These are phyloP conservation scores for Rhyacichthys aspro DNA, from an alignment of 2,797 vertebrate species.

Conservation along the genomic window DNA sequence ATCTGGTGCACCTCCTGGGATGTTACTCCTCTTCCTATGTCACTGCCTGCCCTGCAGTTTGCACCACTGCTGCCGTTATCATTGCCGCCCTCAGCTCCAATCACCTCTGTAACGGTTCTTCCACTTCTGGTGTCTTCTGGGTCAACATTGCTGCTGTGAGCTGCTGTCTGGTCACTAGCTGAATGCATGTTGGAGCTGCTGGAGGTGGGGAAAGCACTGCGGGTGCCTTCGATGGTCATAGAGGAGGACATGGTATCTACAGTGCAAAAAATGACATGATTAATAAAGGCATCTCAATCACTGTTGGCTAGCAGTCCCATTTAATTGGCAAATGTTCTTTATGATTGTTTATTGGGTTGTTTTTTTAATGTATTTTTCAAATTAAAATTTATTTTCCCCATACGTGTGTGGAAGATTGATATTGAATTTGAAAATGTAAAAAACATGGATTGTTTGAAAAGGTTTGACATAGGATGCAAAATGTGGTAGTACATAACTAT, in stretches of 20 bases:
- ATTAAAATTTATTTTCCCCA: constrained; percentile 51
- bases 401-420: constrained; percentile 31
- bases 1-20: constrained; percentile 83
- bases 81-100: constrained; percentile 63
- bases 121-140: constrained; percentile 80
- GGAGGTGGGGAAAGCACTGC: constrained; percentile 97
- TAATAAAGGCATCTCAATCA: constrained; percentile 86
- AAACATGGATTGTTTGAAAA: constrained; percentile 12
- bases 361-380: constrained; percentile 56
- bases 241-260: constrained; percentile 98
- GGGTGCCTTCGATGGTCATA: constrained; percentile 97
- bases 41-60: constrained; percentile 47
- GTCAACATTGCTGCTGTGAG: constrained; percentile 86
- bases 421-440: constrained; percentile 31
- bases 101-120: constrained; percentile 83
- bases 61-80: constrained; percentile 73
- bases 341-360: constrained; percentile 67
- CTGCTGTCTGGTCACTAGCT: constrained; percentile 89
- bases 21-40: constrained; percentile 61
- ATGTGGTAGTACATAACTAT: too few relatives aligned
- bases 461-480: constrained; percentile 3
- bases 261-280: constrained; percentile 93
- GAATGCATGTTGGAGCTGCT: constrained; percentile 93
- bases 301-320: constrained; percentile 92
- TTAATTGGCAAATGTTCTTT: constrained; percentile 85